Evolutionary conservation across 2,113 vertebrate genomes (phyloP), one percentile per base, ranked within the genome.

Genomic region (Corythoichthys haematopterus): DNA sequence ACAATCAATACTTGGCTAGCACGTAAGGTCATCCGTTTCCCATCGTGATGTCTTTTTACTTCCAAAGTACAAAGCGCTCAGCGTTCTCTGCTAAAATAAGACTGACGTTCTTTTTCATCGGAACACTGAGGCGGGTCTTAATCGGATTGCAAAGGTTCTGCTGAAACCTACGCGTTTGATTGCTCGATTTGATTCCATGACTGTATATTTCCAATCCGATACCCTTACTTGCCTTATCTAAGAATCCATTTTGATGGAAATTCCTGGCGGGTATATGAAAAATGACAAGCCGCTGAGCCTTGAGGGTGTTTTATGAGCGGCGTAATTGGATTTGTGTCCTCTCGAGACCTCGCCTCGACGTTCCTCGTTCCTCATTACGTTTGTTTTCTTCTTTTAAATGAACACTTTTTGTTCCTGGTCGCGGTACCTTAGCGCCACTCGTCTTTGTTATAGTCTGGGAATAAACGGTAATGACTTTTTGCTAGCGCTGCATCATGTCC

Each of bases 41-140:
- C 10, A 3, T 9, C 28, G 7, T 28, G 52, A 55, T 20, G 20
- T 33, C 52, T 11, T 20, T 3, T 11, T 20, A 11, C 8, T 10
- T 11, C 8, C 2, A 55, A 28, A 0, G 4, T 20, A 52, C 2
- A n/a, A 52, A 40, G 13, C 28, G n/a, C 35, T 46, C 37, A 64
- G 59, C 55, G 68, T 52, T 77, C 15, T 43, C 15, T 45, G 28
- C 37, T 68, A 56, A 75, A 76, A 11, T 72, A 33, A 51, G 46
- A 71, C 52, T 84, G 75, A 16, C 83, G 84, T 89, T 88, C 64
- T 78, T 83, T 83, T 83, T 80, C 74, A 87, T 88, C 70, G 84
- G 70, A 67, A 48, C 38, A 62, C 78, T 81, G 76, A 69, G 68
- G 62, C 64, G 38, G 61, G 66, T 66, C 74, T 70, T 87, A 86